phyloP scores from a whole-genome alignment of 1,140 invertebrate species.

The Ostrea denselamellosa region DNA sequence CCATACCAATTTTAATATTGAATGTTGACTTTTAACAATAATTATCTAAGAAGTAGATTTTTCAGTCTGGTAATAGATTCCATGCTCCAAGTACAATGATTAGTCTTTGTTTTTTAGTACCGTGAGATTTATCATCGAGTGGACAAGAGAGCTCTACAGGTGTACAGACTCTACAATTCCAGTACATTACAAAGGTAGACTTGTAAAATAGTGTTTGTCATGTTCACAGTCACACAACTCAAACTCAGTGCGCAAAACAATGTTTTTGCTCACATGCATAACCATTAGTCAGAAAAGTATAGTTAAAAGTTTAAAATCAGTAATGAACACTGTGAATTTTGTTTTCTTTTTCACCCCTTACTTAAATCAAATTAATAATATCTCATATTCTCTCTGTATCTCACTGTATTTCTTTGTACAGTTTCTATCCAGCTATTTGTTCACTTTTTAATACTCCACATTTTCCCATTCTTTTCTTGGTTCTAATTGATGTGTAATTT shows the following conservation, averaged over 20 bases:
- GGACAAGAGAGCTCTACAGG: conserved; percentile 62
- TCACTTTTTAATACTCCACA: no score
- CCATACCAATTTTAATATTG: no score
- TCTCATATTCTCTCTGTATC: no score
- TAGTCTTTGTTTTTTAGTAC: conserved; percentile 62
- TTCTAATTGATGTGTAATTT: no score
- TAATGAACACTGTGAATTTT: neutral
- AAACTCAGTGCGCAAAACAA: neutral
- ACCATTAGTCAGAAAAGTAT: neutral
- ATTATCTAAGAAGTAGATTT: neutral
- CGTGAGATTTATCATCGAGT: conserved; percentile 76
- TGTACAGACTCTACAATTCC: conserved; percentile 74
- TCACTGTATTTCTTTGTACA: no score
- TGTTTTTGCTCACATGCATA: neutral
- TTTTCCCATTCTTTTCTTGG: no score
- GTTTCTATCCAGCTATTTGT: no score
- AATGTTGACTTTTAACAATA: neutral
- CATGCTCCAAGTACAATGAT: neutral
- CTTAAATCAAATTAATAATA: no score
- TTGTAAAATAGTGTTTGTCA: neutral
- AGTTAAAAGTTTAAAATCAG: neutral
- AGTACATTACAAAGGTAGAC: conserved; percentile 68
- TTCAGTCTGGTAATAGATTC: neutral
- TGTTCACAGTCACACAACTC: neutral
- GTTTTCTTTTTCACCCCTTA: neutral